Evolutionary conservation across 2,797 vertebrate genomes (phyloP), one percentile per base, ranked within the genome.

Genomic region (Apogon talboti): DNA sequence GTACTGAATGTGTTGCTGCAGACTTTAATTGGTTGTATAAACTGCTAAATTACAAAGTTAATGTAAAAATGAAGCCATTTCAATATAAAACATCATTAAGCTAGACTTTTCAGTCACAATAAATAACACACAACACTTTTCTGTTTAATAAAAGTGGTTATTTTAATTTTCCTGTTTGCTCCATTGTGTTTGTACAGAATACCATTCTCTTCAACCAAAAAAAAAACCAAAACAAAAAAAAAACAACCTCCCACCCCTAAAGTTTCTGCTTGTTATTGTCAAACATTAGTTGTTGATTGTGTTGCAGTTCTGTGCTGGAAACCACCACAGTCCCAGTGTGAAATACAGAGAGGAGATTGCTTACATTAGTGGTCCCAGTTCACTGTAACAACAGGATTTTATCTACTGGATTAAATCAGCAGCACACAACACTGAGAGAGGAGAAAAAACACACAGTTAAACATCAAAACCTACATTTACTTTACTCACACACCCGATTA

Each of bases 401-500:
- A 86, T 78, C 83, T 85, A 76, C 71, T 80, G 71, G 76, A 82
- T 87, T 81, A 88, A 50, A 70, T 87, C 85, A 83, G 82, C 83
- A 89, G 84, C 84, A 85, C 86, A 88, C 83, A 89, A 90, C 86
- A 91, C 85, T 87, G 85, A 91, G 78, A 81, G 78, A 85, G 71
- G 74, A 84, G 66, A 69, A 79, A 79, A 83, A 63, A 88, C 78
- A 87, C 72, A 84, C 84, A 87, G 74, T 74, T 66, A 69, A 86
- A 92, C 91, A 90, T 59, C 79, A 71, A 87, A 90, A 84, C 59
- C 66, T 77, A 89, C 82, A 70, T 82, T 56, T 49, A 84, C 63
- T 78, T 79, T 54, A 79, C 43, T 48, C 56, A 60, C 63, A 53
- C 66, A 30, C 57, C 37, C 46, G 54, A 14, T 28, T 24, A 3